Percentiles rank a stretch among this genome's conserved stretches.
phyloP scores from a whole-genome alignment of 1,140 invertebrate genomes.

The Leptinotarsa defecta region DNA sequence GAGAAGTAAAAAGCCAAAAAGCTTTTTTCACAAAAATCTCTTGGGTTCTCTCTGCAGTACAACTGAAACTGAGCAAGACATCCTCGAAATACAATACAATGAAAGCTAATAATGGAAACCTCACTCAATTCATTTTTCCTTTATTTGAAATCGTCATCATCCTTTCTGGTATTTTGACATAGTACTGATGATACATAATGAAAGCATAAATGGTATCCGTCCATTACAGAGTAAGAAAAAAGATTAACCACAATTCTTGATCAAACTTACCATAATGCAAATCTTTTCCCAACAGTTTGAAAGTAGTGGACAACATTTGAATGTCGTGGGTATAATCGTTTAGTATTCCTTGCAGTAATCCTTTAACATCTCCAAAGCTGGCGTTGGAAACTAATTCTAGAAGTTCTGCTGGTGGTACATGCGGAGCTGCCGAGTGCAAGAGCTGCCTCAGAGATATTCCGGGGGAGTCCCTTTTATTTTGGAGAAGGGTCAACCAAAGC shows the following conservation, averaged over 20 bases:
- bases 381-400: slow-evolving; percentile 58
- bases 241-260: too few species aligned
- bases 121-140: too few species aligned
- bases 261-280: slow-evolving; percentile 53
- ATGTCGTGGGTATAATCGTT: slow-evolving; percentile 58
- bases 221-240: too few species aligned
- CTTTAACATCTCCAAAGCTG: slow-evolving; percentile 60
- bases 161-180: background rate
- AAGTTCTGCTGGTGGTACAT: slow-evolving; percentile 59
- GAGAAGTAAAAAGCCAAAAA: too few species aligned
- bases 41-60: too few species aligned
- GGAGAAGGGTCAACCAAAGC: slow-evolving; percentile 58
- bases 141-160: too few species aligned
- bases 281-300: slow-evolving; percentile 54
- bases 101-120: too few species aligned
- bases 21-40: too few species aligned
- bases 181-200: background rate
- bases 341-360: slow-evolving; percentile 59
- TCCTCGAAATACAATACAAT: too few species aligned
- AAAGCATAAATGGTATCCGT: background rate
- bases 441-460: slow-evolving; percentile 52
- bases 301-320: slow-evolving; percentile 52
- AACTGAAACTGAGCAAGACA: too few species aligned
- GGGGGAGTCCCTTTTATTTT: slow-evolving; percentile 49
- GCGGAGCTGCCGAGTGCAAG: slow-evolving; percentile 60